A percentile compares a stretch with the other conserved stretches of the same genome.
phyloP scores from a whole-genome alignment of 2,797 vertebrate genomes.

The Oryzias sinensis region DNA sequence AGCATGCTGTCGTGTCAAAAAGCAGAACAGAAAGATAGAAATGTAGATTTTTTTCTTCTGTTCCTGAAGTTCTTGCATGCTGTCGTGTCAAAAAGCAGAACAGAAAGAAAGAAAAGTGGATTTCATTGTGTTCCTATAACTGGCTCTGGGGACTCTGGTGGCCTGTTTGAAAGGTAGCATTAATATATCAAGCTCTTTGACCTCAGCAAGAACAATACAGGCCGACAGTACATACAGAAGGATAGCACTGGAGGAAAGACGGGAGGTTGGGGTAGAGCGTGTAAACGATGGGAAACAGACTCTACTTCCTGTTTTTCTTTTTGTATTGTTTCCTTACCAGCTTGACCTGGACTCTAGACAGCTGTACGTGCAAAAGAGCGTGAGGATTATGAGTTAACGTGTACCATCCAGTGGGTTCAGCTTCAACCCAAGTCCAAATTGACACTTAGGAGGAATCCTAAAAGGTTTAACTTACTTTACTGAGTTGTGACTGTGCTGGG shows the following conservation, averaged over 20 bases:
- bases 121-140: conserved; percentile 68
- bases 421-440: not conserved
- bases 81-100: conserved; percentile 24
- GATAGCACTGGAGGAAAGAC: conserved; percentile 14
- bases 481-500: not conserved
- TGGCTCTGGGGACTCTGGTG: conserved; percentile 36
- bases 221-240: conserved; percentile 36
- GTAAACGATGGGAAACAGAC: conserved; percentile 69
- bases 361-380: conserved; percentile 31
- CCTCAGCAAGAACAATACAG: conserved; percentile 69
- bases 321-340: conserved; percentile 76
- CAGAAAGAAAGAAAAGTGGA: conserved; percentile 42
- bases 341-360: conserved; percentile 28
- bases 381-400: conserved; percentile 1
- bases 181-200: conserved; percentile 75
- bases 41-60: conserved; percentile 68
- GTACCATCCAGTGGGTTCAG: not conserved
- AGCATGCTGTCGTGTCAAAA: conserved; percentile 34
- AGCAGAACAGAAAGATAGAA: conserved; percentile 30
- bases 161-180: conserved; percentile 60
- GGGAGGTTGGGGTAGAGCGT: conserved; percentile 30
- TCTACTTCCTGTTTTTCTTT: conserved; percentile 76
- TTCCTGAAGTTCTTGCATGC: conserved; percentile 29
- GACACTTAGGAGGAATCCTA: not conserved
- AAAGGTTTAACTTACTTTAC: not conserved